A percentile compares a stretch with the other conserved stretches of the same genome.
These are phyloP conservation scores for Tanytarsus gracilentus DNA, from an alignment of 2,888 invertebrate species.

Conservation along the genomic window DNA sequence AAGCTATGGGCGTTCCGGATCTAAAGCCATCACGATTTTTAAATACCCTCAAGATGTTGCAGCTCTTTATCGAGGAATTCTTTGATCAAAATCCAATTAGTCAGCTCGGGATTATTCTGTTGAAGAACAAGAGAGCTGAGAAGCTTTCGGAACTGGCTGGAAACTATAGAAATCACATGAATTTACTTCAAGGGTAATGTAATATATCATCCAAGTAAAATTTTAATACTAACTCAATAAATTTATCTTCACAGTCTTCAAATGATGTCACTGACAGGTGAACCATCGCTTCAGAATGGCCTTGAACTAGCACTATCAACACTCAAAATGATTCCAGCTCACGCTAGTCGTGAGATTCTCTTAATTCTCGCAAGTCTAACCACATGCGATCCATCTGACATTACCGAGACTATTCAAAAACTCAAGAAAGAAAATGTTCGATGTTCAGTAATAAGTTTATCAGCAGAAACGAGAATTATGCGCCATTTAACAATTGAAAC, in stretches of 20 bases:
- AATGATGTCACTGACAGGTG: slow-evolving; percentile 67
- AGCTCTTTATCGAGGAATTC: slow-evolving; percentile 91
- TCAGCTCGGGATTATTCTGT: slow-evolving; percentile 85
- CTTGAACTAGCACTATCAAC: slow-evolving; percentile 78
- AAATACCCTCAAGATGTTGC: slow-evolving; percentile 81
- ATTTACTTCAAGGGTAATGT: slow-evolving; percentile 52
- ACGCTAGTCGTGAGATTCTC: slow-evolving; percentile 90
- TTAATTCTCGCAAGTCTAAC: slow-evolving; percentile 89
- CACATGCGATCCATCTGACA: slow-evolving; percentile 94
- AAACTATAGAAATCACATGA: slow-evolving; percentile 69
- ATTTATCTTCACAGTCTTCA: slow-evolving; percentile 43
- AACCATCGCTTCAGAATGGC: slow-evolving; percentile 94
- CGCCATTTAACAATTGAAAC: slow-evolving; percentile 78
- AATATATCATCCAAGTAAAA: not conserved
- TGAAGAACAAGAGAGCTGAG: slow-evolving; percentile 90
- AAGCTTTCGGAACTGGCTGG: slow-evolving; percentile 86
- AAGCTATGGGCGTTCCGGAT: slow-evolving; percentile 90
- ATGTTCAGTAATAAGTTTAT: slow-evolving; percentile 89
- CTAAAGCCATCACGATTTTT: slow-evolving; percentile 85
- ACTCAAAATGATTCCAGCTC: slow-evolving; percentile 79
- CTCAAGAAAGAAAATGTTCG: slow-evolving; percentile 75
- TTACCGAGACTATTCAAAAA: slow-evolving; percentile 67
- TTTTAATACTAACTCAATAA: not conserved
- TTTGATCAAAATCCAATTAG: slow-evolving; percentile 99
- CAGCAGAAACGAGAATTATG: slow-evolving; percentile 91